Evolutionary conservation across 2,113 vertebrate species (phyloP), one percentile per base, ranked within the genome.

Genomic region (Pseudorhombus dupliciocellatus): DNA sequence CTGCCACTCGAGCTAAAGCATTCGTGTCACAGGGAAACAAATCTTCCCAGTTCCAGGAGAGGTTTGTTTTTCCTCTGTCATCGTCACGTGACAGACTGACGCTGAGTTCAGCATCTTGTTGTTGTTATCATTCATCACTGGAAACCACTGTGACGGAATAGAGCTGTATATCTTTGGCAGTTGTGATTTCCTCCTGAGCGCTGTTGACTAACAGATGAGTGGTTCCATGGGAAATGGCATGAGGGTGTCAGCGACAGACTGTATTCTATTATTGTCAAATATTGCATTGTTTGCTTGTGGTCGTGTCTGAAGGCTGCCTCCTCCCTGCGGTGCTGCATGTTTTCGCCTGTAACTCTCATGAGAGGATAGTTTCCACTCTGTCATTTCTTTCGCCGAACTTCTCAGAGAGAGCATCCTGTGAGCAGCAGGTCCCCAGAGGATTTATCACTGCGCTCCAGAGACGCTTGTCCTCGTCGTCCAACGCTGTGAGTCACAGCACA

Each of bases 171-270:
- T 67, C 26, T 28, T 50, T 53, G 14, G 10, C 30, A 66, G 37
- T 42, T 71, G 52, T 28, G 15, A 6, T 42, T 46, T 73, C 55
- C 11, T 30, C n/a, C 42, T 22, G 8, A 51, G 59, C 46, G 37
- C 40, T 22, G 31, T 73, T 81, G 61, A 65, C 63, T 24, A 82
- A 61, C 70, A 76, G 60, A 58, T 21, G 37, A 63, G 31, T 18
- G 48, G 8, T 61, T 66, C 0, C 66, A 37, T 58, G 50, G 25
- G 20, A 22, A 50, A 50, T 50, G 46, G 12, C 6, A 50, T 50
- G 46, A 20, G 34, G 15, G 61, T 12, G 9, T 16, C 15, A 40
- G 52, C 63, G 74, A 18, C 37, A 7, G 25, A 50, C 40, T 64
- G 59, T 26, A 44, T 44, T 50, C 12, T 25, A 30, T 11, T 59